A percentile compares a stretch with the other conserved stretches of the same genome.
Evolutionary conservation across 2,888 invertebrate species (phyloP).

Genomic region (Drosophila dives): DNA sequence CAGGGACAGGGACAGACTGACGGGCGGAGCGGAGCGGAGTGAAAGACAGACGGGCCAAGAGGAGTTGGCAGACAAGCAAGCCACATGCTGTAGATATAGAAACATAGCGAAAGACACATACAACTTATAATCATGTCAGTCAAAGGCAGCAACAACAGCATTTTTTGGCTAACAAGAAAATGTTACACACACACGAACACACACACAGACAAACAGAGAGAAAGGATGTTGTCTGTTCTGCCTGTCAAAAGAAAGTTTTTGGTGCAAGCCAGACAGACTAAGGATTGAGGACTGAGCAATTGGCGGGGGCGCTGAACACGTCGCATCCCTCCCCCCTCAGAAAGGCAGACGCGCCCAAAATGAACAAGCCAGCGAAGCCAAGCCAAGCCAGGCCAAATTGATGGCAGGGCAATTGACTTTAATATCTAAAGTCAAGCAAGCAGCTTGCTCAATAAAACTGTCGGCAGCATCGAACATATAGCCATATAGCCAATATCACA

Average conservation of each 20-base stretch:
- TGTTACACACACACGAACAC: conserved; percentile 19
- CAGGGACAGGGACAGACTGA: conserved; percentile 23
- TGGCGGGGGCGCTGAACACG: background rate
- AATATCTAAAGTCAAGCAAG: conserved; percentile 44
- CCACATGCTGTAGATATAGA: conserved; percentile 40
- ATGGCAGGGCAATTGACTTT: conserved; percentile 65
- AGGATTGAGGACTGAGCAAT: background rate
- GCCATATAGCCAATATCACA: conserved; percentile 49
- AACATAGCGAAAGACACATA: conserved; percentile 43
- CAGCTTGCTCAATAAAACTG: conserved; percentile 66
- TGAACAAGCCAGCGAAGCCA: conserved; percentile 12
- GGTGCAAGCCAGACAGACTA: conserved; percentile 38
- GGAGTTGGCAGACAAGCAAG: conserved; percentile 16
- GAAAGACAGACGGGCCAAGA: conserved; percentile 18
- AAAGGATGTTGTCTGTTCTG: conserved; percentile 43
- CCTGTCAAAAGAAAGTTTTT: conserved; percentile 60
- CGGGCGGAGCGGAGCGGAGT: background rate
- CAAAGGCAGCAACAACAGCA: conserved; percentile 71
- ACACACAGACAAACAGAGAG: conserved; percentile 1
- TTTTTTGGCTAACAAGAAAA: conserved; percentile 66
- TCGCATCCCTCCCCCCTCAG: background rate
- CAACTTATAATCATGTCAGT: conserved; percentile 81
- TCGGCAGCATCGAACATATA: conserved; percentile 54
- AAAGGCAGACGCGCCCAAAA: conserved; percentile 6
- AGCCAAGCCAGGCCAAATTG: conserved; percentile 32